Base-by-base conservation (phyloP, 1,140 invertebrate genomes). In the Nymphalis io region DNA sequence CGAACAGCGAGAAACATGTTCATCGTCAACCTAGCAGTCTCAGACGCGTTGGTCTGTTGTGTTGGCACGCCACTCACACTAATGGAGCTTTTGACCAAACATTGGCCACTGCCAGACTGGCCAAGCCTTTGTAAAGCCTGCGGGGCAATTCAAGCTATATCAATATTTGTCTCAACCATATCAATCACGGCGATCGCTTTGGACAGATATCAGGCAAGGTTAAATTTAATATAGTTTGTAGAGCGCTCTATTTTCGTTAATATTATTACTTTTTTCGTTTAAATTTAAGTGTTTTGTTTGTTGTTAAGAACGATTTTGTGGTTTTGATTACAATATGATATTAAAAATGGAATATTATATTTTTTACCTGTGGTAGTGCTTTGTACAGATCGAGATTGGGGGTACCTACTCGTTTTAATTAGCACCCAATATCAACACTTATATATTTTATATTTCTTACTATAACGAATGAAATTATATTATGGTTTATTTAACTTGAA, bases 121-220 rank as follows among this genome's bases (percentile, higher is more conserved):
- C 91, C 93, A 0, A 92, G 94, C 66, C 83, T 95, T 39, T 98
- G 97, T 86, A 97, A 97, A 89, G 93, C 96, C 66, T 94, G 96
- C 62, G 95, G 95, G 3, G 95, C 95, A 63, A 93, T 97, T 20
- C 96, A 97, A 83, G 96, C 96, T 3, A 96, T 95, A 40, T 97
- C 96, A 74, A 96, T 97, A 68, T 98, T 97, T 81, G 97, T 98
- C 0, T 97, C 96, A 1, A 97, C 96, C 12, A 96, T 98, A 73
- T 97, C 96, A 70, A 98, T 98, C 74, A 97, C 96, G 1, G 96
- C 96, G 3, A 98, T 98, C 68, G 96, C 97, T 18, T 93, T 98
- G 74, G 97, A 98, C 89, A 93, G 94, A 92, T 95, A 94, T 92
- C 95, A 95, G 92, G 94, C 48, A 63, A 63, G 46, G 33, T 63